These are phyloP conservation scores for Sterna hirundo DNA, from an alignment of 2,113 vertebrate species.

Conservation along the genomic window DNA sequence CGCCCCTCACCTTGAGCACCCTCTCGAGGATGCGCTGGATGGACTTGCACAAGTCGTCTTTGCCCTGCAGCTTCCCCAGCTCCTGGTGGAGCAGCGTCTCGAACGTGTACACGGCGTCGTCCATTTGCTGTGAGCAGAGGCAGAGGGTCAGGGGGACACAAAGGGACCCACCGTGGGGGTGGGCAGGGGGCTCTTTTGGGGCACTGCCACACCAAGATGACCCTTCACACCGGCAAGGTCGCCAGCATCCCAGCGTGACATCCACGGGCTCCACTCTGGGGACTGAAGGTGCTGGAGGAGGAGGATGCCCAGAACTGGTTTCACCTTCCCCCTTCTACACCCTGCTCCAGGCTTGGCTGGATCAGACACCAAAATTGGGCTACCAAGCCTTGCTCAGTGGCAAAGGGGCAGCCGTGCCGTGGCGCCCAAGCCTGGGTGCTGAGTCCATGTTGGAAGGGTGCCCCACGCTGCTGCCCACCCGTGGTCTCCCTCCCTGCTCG, in stretches of 20 bases:
- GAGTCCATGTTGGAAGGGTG: not conserved
- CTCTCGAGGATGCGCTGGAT: constrained; percentile 93
- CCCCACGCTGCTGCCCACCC: not conserved
- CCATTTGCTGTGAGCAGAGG: constrained; percentile 87
- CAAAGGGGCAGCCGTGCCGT: not conserved
- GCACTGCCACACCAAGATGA: not conserved
- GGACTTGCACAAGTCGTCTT: constrained; percentile 85
- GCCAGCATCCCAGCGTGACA: accelerated
- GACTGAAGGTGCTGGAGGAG: not conserved
- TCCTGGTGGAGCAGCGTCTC: constrained; percentile 95
- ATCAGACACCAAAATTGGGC: not conserved
- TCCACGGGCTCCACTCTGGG: not conserved
- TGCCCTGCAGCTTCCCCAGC: constrained; percentile 78
- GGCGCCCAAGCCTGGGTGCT: not conserved
- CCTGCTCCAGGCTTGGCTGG: not conserved
- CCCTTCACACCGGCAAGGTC: not conserved
- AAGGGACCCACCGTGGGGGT: not conserved
- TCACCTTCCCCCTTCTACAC: not conserved
- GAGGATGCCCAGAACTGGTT: not conserved
- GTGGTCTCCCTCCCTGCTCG: not conserved
- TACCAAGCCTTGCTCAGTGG: not conserved
- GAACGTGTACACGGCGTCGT: constrained; percentile 91
- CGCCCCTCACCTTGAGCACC: constrained; percentile 88
- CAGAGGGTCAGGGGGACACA: not conserved
- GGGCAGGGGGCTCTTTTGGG: not conserved